Base-by-base conservation (phyloP, 1,140 invertebrate species). In the Andrena cerasifolii region DNA sequence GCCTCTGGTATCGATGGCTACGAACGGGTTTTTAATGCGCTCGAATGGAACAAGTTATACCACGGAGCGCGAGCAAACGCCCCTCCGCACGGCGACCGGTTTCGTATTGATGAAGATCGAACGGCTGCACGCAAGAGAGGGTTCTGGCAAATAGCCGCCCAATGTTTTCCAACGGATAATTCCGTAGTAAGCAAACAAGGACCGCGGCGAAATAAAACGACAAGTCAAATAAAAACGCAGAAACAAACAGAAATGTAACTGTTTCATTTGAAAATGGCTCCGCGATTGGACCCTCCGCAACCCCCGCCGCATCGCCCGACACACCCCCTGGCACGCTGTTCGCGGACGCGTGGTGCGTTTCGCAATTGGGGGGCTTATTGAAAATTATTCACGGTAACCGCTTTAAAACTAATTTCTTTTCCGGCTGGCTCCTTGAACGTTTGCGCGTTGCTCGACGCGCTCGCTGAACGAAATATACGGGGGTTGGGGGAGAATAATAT, bases 401-500 rank as follows among this genome's bases (percentile, higher is more conserved):
- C 18, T 51, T 47, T 33, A 24, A 62, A 71, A 61, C 67, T 43
- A 56, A 71, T 71, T 62, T 53, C 67, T 71, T 36, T 62, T 31
- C n/a, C n/a, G 40, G 16, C 45, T 40, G 33, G 54, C 31, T 72
- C 63, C 76, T 87, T 82, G 76, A 86, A 84, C 79, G 68, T 76
- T 85, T 73, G 79, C 81, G 84, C 79, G 85, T 82, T 36, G 62
- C 86, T 86, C 83, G 83, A 74, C 79, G 65, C 80, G 59, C 67
- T 87, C 86, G 83, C 81, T 89, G 84, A 80, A 79, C 77, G 79
- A 73, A 72, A 84, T 81, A 85, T 83, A 87, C 88, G 83, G 84
- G 89, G 91, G 87, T 89, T 84, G 82, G 65, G 80, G 87, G 88
- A 90, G 88, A 90, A 92, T 91, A 91, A 92, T 92, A 91, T 89